Conservation (phyloP, 37 sponge, comb jelly and placozoan species). For the Axinella damicornis region DNA sequence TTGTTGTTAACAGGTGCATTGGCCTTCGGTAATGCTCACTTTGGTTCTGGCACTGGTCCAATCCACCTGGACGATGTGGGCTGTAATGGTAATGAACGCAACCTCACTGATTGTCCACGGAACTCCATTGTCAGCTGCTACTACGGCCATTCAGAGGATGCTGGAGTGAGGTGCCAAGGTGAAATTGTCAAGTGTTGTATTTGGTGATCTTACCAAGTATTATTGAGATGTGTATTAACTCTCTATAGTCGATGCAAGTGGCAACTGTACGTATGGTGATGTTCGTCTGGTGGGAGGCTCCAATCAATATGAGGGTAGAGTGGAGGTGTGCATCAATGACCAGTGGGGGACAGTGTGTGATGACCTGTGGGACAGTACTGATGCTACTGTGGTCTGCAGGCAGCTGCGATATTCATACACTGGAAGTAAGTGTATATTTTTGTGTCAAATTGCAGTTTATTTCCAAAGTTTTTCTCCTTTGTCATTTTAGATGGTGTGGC, state of each 20-base stretch:
- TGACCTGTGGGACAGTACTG: background rate
- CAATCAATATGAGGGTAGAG: constrained; percentile 9
- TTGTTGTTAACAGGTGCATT: constrained; percentile 4
- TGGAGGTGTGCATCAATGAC: constrained; percentile 28
- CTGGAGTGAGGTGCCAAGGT: constrained; percentile 13
- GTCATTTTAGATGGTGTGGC: background rate
- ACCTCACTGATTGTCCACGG: constrained; percentile 4
- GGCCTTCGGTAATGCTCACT: constrained; percentile 7
- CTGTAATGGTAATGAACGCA: constrained; percentile 8
- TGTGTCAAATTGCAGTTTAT: too few species aligned
- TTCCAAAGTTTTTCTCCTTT: too few species aligned
- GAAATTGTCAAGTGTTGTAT: background rate
- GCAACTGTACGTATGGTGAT: constrained; percentile 9
- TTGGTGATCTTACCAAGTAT: too few species aligned
- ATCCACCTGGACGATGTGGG: constrained; percentile 2
- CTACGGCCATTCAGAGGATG: background rate
- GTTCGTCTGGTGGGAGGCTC: constrained; percentile 21
- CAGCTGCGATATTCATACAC: background rate
- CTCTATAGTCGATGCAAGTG: too few species aligned
- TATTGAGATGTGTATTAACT: too few species aligned
- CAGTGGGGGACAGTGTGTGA: constrained; percentile 19
- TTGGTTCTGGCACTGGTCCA: constrained; percentile 15
- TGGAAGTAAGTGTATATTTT: too few species aligned
- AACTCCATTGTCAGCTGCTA: too few species aligned
- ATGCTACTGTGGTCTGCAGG: constrained; percentile 10